Evolutionary conservation across 2,797 vertebrate genomes (phyloP), one percentile per base, ranked within the genome.

Genomic region (Buceros bicornis): DNA sequence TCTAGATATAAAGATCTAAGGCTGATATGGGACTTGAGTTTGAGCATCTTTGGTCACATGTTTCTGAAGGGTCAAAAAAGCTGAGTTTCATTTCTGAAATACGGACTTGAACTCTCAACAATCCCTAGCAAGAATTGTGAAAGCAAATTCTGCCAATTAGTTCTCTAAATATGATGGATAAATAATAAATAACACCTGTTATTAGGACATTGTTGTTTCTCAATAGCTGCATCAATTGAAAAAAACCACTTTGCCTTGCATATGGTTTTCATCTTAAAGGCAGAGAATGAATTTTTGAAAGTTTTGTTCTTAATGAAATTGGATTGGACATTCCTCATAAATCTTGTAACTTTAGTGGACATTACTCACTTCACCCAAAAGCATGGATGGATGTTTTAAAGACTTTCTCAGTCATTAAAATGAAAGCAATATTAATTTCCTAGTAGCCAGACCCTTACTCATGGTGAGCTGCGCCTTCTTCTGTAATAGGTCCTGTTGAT

Each of bases 311-410:
- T 97, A 97, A 96, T 97, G 90, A 97, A 98, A 97, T 98, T 97
- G 96, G 95, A 87, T 86, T 96, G 89, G 97, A 97, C 97, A 66
- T 95, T 87, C 54, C 80, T 97, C 95, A 94, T 98, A 97, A 98
- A 97, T 97, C 97, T 98, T 98, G 91, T 96, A 96, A 97, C 94
- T 97, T 97, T 96, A 97, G 96, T 85, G 96, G 94, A 96, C 85
- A 94, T 97, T 97, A 94, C 78, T 97, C 82, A 97, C 80, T 98
- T 97, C 92, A 94, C 88, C 86, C 82, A 94, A 97, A 94, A 97
- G 90, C 94, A 94, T 77, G 93, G 90, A 95, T 82, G 64, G 53
- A 90, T 93, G 43, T 64, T 97, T 93, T 89, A 91, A 94, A 87
- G 90, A 43, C 4, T 93, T 96, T 96, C 58, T 31, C 47, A 69